Percentiles rank a stretch among this genome's conserved stretches.
Evolutionary conservation across 2,113 vertebrate species (phyloP).

Genomic region (Seriola dumerili): DNA sequence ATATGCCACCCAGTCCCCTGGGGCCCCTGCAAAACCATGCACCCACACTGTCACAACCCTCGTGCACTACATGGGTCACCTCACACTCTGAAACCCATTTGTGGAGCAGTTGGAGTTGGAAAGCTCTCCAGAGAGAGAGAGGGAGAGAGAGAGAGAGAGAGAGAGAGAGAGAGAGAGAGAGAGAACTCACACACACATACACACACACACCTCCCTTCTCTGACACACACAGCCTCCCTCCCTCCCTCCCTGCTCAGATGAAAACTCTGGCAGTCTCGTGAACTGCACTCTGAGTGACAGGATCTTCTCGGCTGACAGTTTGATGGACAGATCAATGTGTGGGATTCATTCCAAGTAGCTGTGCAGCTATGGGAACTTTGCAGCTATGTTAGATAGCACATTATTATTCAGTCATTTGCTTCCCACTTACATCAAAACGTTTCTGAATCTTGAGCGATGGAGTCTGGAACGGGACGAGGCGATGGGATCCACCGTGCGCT

Average conservation of each 20-base stretch:
- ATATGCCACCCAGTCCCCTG: slow-evolving; percentile 67
- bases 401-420: neutral
- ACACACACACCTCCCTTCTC: slow-evolving; percentile 3
- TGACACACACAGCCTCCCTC: slow-evolving; percentile 30
- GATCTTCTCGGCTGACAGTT: slow-evolving; percentile 26
- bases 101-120: slow-evolving; percentile 14
- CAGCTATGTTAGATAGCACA: slow-evolving; percentile 38
- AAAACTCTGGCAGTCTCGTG: slow-evolving; percentile 43
- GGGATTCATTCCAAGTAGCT: slow-evolving; percentile 1
- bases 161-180: slow-evolving; percentile 20
- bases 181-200: neutral
- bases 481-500: slow-evolving; percentile 45
- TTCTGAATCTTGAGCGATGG: slow-evolving; percentile 57
- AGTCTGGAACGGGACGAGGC: slow-evolving; percentile 37
- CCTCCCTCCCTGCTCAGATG: slow-evolving; percentile 43
- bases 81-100: slow-evolving; percentile 39
- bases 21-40: slow-evolving; percentile 29
- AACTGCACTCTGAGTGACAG: slow-evolving; percentile 58
- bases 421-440: neutral
- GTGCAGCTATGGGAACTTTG: slow-evolving; percentile 30
- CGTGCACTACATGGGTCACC: slow-evolving; percentile 28
- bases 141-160: slow-evolving; percentile 9
- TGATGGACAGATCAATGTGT: neutral
- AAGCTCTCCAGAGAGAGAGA: neutral
- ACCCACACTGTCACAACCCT: slow-evolving; percentile 36